A percentile compares a stretch with the other conserved stretches of the same genome.
Conservation (phyloP, 2,113 vertebrate genomes). For the Lethenteron camtschaticum region DNA sequence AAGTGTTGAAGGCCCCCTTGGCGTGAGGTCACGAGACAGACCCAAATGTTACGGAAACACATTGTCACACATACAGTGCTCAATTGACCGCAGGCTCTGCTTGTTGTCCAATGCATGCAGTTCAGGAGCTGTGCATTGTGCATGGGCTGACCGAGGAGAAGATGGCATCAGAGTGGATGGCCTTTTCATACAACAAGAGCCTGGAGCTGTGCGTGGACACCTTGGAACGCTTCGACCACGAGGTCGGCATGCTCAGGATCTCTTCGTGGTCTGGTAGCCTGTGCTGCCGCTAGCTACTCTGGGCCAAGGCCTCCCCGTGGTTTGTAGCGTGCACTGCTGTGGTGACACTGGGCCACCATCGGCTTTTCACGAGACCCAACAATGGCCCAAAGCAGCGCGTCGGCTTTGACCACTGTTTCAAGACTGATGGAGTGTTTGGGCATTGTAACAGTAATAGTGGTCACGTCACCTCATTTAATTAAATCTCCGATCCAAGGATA, state of each 20-base stretch:
- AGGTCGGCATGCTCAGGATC: conserved; percentile 22
- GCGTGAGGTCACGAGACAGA: background rate
- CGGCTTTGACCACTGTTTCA: conserved; percentile 6
- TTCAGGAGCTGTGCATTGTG: conserved; percentile 45
- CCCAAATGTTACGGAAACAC: background rate
- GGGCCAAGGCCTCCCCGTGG: background rate
- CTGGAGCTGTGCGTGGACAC: conserved; percentile 19
- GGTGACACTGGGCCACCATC: background rate
- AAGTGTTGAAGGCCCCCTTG: no score
- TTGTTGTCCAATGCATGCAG: conserved; percentile 17
- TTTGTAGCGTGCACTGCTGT: background rate
- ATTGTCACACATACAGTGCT: background rate
- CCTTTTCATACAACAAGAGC: conserved; percentile 32
- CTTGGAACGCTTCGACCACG: conserved; percentile 46
- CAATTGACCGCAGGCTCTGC: background rate
- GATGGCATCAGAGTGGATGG: conserved; percentile 40
- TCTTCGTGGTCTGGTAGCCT: fast-evolving
- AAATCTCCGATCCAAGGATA: no score
- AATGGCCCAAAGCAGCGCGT: background rate
- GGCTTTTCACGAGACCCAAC: background rate
- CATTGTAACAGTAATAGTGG: no score
- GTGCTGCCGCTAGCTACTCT: fast-evolving
- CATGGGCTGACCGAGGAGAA: conserved; percentile 24
- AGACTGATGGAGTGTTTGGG: background rate
- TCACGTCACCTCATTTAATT: no score